phyloP scores from a whole-genome alignment of 2,888 invertebrate genomes.

The Dendrolimus pini region DNA sequence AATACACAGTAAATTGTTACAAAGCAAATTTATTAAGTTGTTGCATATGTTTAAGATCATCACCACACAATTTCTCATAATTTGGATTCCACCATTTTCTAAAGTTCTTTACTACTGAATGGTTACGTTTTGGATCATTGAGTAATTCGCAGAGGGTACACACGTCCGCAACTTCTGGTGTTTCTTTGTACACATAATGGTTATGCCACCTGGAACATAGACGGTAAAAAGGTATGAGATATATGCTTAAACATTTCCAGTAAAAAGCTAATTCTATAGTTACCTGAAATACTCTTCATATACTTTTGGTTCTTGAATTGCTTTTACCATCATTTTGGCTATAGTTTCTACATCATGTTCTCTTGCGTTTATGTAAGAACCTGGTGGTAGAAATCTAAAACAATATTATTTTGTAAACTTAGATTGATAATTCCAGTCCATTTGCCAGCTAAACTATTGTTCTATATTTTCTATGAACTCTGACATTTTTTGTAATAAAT shows the following conservation, averaged over 20 bases:
- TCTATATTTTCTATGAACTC: no score
- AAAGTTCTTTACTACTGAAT: slow-evolving; percentile 24
- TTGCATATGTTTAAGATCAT: slow-evolving; percentile 4
- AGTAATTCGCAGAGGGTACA: slow-evolving; percentile 42
- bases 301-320: slow-evolving; percentile 27
- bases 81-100: slow-evolving; percentile 48
- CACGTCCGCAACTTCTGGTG: slow-evolving; percentile 24
- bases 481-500: no score
- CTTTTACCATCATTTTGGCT: slow-evolving; percentile 31
- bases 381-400: slow-evolving; percentile 49
- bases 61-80: slow-evolving; percentile 19
- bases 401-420: not conserved
- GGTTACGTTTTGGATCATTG: slow-evolving; percentile 21
- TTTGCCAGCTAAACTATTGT: no score
- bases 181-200: slow-evolving; percentile 35
- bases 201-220: slow-evolving; percentile 46
- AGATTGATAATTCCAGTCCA: no score
- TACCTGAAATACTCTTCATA: slow-evolving; percentile 50
- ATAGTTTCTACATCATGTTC: slow-evolving; percentile 26
- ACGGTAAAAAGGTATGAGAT: no score
- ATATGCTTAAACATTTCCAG: no score
- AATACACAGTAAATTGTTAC: no score
- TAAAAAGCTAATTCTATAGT: not conserved
- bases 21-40: not conserved
- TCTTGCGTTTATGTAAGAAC: slow-evolving; percentile 47